These are phyloP conservation scores for Muscina levida DNA, from an alignment of 2,888 invertebrate species.

Conservation along the genomic window DNA sequence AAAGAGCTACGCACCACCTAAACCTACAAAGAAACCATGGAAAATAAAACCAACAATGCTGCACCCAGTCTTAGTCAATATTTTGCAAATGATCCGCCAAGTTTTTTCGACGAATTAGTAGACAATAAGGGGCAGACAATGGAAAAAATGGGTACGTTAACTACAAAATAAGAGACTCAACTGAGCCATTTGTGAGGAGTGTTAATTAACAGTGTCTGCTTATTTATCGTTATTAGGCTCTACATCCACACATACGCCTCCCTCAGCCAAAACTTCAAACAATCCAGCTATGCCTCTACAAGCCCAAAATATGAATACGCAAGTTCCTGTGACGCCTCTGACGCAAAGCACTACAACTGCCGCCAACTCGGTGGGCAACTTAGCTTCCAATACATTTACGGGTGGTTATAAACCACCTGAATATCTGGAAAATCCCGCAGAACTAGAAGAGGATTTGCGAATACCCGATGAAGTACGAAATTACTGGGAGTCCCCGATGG, in stretches of 20 bases:
- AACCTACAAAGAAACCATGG: slow-evolving; percentile 35
- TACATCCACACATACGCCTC: neutral
- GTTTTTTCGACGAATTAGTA: slow-evolving; percentile 79
- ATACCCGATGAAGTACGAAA: slow-evolving; percentile 77
- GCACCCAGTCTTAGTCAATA: slow-evolving; percentile 76
- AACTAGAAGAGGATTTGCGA: slow-evolving; percentile 74
- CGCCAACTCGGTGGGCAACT: slow-evolving; percentile 45
- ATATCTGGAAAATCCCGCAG: slow-evolving; percentile 73
- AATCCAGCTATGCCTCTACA: slow-evolving; percentile 35
- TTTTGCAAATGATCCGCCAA: slow-evolving; percentile 79
- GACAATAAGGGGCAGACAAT: slow-evolving; percentile 48
- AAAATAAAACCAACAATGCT: slow-evolving; percentile 45
- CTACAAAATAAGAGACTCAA: too few species aligned
- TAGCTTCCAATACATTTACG: slow-evolving; percentile 73
- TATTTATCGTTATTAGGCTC: too few species aligned
- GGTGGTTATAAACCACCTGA: slow-evolving; percentile 77
- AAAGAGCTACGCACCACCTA: neutral
- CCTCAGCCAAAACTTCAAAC: slow-evolving; percentile 18
- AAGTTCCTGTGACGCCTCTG: neutral
- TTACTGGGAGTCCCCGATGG: slow-evolving; percentile 74
- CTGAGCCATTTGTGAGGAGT: too few species aligned
- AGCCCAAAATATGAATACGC: slow-evolving; percentile 21
- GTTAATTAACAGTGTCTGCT: neutral
- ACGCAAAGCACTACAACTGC: neutral
- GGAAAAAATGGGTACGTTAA: slow-evolving; percentile 43